Conservation (phyloP, 2,888 invertebrate genomes). For the Petrophora chlorosata region DNA sequence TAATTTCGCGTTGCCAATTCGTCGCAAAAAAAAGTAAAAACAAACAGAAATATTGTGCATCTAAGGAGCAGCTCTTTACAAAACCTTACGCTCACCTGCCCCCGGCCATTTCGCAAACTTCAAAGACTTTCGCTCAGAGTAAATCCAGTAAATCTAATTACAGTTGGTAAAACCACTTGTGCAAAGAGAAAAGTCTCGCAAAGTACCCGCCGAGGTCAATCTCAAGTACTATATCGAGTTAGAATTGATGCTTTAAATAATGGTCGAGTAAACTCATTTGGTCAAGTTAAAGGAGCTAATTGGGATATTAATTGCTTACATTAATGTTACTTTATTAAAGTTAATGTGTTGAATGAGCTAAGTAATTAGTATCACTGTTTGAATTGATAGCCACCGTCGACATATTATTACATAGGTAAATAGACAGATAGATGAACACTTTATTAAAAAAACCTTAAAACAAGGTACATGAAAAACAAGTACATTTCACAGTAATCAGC, state of each 20-base stretch:
- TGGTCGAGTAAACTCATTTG: slow-evolving; percentile 7
- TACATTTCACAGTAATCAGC: too few relatives aligned
- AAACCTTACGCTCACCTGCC: slow-evolving; percentile 39
- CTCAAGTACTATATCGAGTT: slow-evolving; percentile 13
- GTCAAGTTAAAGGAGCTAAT: slow-evolving; percentile 7
- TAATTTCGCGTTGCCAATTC: slow-evolving; percentile 24
- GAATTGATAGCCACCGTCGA: too few relatives aligned
- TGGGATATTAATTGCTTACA: slow-evolving; percentile 8
- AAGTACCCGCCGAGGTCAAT: slow-evolving; percentile 18
- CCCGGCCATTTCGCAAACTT: slow-evolving; percentile 42
- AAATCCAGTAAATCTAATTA: slow-evolving; percentile 54
- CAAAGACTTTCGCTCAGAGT: slow-evolving; percentile 47
- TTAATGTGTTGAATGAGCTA: too few relatives aligned
- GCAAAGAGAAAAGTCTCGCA: slow-evolving; percentile 23
- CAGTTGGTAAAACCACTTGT: slow-evolving; percentile 37
- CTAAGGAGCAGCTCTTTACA: slow-evolving; percentile 35
- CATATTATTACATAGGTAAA: too few relatives aligned
- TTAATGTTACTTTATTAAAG: too few relatives aligned
- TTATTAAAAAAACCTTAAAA: too few relatives aligned
- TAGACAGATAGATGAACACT: too few relatives aligned
- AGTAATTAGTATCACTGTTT: too few relatives aligned
- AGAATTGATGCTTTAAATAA: slow-evolving; percentile 9
- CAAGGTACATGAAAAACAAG: too few relatives aligned
- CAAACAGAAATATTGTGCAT: slow-evolving; percentile 27
- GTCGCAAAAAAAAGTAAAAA: slow-evolving; percentile 17